phyloP scores from a whole-genome alignment of 1,140 invertebrate genomes.

The Microplitis demolitor region DNA sequence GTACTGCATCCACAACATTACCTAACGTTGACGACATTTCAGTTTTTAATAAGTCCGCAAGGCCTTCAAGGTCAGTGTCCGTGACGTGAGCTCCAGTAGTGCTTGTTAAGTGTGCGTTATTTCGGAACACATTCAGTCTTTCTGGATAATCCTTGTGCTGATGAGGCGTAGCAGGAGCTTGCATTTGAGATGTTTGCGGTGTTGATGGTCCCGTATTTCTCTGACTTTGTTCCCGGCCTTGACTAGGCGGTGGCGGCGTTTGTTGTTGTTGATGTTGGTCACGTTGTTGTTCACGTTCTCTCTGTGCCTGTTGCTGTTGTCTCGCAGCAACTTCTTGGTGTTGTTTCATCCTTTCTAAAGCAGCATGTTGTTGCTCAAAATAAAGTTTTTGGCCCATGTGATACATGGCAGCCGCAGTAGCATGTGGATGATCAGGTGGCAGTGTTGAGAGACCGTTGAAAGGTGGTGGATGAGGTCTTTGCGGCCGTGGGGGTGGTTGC shows the following conservation, averaged over 20 bases:
- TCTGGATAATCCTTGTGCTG: constrained; percentile 61
- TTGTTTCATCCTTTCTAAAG: constrained; percentile 63
- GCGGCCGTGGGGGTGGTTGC: constrained; percentile 63
- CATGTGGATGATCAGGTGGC: constrained; percentile 61
- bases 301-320: constrained; percentile 58
- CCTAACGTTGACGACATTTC: constrained; percentile 85
- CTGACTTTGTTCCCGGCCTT: constrained; percentile 47
- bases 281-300: constrained; percentile 59
- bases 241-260: constrained; percentile 61
- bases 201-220: constrained; percentile 51
- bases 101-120: constrained; percentile 39
- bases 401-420: constrained; percentile 60
- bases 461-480: constrained; percentile 62
- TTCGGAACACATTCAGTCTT: constrained; percentile 55
- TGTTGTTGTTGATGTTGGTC: constrained; percentile 59
- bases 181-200: constrained; percentile 49
- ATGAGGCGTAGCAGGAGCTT: constrained; percentile 60
- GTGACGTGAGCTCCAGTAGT: constrained; percentile 68
- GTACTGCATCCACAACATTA: constrained; percentile 86
- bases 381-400: constrained; percentile 58
- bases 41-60: constrained; percentile 86
- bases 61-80: constrained; percentile 79
- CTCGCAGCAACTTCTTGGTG: constrained; percentile 61
- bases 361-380: constrained; percentile 62
- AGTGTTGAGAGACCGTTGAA: constrained; percentile 63